A percentile compares a stretch with the other conserved stretches of the same genome.
These are phyloP conservation scores for Pluvialis apricaria DNA, from an alignment of 2,113 vertebrate genomes.

Conservation along the genomic window DNA sequence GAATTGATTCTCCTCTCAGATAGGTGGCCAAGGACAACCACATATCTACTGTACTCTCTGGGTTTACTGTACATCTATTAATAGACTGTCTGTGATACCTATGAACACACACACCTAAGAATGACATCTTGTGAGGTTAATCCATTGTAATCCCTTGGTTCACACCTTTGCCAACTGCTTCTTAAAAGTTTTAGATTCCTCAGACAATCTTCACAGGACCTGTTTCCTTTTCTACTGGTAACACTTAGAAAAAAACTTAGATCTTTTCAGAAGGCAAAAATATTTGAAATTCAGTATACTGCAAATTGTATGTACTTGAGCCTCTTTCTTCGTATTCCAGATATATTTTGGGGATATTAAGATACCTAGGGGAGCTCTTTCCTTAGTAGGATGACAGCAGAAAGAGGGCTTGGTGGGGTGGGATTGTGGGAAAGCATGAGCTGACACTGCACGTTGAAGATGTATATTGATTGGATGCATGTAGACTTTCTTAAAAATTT, in stretches of 20 bases:
- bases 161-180: background rate
- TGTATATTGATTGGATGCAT: accelerated
- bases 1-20: background rate
- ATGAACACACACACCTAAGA: background rate
- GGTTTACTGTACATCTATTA: background rate
- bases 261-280: background rate
- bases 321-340: background rate
- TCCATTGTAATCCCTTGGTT: background rate
- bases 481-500: background rate
- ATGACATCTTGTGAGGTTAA: background rate
- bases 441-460: background rate
- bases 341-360: background rate
- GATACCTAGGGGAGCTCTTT: background rate
- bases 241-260: background rate
- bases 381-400: background rate
- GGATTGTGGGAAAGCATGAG: background rate
- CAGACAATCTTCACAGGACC: background rate
- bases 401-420: background rate
- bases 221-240: background rate
- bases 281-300: background rate
- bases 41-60: background rate
- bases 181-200: background rate
- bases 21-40: background rate
- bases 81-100: background rate
- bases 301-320: background rate